Percentiles rank a stretch among this genome's conserved stretches.
phyloP scores from a whole-genome alignment of 2,113 vertebrate genomes.

The Candoia aspera region DNA sequence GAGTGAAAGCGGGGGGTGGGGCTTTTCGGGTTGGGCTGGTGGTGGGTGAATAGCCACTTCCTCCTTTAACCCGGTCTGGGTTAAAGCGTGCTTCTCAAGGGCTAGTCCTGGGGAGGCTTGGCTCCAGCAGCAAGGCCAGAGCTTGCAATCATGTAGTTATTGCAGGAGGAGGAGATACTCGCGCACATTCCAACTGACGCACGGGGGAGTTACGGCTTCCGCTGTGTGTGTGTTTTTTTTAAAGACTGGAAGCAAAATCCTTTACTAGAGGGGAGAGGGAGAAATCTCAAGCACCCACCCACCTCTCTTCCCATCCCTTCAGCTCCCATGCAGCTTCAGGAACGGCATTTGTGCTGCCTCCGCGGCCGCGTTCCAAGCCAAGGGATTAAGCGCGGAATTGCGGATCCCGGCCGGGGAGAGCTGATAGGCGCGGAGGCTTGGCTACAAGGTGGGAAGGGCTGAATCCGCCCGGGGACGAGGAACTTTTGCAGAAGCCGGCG shows the following conservation, averaged over 20 bases:
- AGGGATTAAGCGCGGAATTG: background rate
- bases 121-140: background rate
- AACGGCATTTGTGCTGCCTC: constrained; percentile 7
- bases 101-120: background rate
- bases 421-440: too few relatives aligned
- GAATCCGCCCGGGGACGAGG: background rate
- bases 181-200: background rate
- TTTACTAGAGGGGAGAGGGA: background rate
- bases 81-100: background rate
- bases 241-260: background rate
- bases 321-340: constrained; percentile 24
- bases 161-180: background rate
- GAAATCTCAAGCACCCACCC: background rate
- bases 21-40: background rate
- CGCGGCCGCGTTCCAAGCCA: background rate
- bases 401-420: background rate
- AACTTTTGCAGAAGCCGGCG: background rate
- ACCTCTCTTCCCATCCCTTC: background rate
- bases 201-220: constrained; percentile 10
- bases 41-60: background rate
- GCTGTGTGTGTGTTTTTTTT: background rate
- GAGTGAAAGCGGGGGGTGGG: background rate
- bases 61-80: background rate
- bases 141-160: background rate
- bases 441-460: background rate